Conservation (phyloP, 2,888 invertebrate species). For the Cryptocheilus praepositus region DNA sequence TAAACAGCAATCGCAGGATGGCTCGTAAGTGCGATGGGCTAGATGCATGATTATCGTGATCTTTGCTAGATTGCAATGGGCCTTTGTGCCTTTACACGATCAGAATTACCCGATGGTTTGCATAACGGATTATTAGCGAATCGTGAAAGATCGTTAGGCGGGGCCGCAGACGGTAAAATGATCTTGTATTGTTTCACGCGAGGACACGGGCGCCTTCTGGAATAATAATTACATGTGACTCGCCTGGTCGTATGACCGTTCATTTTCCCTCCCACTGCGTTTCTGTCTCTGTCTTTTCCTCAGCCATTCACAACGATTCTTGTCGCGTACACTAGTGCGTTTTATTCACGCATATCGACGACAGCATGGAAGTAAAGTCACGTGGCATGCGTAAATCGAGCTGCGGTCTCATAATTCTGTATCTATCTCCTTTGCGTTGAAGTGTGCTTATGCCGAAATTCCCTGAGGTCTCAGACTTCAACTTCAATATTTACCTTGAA, state of each 20-base stretch:
- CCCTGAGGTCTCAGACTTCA: too few relatives aligned
- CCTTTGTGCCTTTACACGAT: not conserved
- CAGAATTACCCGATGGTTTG: not conserved
- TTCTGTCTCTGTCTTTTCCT: not conserved
- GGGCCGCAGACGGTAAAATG: slow-evolving; percentile 3
- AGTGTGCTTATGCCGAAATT: too few relatives aligned
- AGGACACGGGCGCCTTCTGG: slow-evolving; percentile 14
- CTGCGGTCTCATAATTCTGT: too few relatives aligned
- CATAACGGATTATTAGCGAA: slow-evolving; percentile 5
- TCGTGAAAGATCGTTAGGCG: slow-evolving; percentile 3
- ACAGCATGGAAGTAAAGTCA: slow-evolving; percentile 12
- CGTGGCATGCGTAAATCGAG: too few relatives aligned
- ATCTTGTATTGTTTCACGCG: slow-evolving; percentile 15
- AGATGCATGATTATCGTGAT: too few relatives aligned
- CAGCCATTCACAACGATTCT: too few relatives aligned
- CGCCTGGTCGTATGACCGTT: slow-evolving; percentile 20
- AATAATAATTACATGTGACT: slow-evolving; percentile 31
- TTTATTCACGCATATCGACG: slow-evolving; percentile 21
- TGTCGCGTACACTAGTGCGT: not conserved
- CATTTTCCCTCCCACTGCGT: not conserved
- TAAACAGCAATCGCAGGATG: too few relatives aligned
- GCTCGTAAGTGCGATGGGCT: too few relatives aligned
- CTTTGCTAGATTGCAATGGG: not conserved
- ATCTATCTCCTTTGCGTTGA: too few relatives aligned
- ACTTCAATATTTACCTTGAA: too few relatives aligned